A percentile compares a stretch with the other conserved stretches of the same genome.
These are phyloP conservation scores for Apeira syringaria DNA, from an alignment of 2,888 invertebrate genomes.

Conservation along the genomic window DNA sequence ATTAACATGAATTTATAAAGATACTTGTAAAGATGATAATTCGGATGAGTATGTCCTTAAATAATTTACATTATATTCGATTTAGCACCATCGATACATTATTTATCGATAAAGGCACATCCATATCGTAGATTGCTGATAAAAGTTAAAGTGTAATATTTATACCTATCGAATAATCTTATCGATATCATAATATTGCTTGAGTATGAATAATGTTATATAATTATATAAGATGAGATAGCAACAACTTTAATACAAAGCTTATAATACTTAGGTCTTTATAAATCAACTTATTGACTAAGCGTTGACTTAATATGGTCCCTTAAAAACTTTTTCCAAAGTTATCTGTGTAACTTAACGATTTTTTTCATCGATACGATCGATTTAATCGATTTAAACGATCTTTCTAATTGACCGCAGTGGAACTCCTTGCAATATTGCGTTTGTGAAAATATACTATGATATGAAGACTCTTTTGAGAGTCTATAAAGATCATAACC, in stretches of 20 bases:
- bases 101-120: conserved; percentile 21
- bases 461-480: too few relatives aligned
- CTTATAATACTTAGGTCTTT: not conserved
- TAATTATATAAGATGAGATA: not conserved
- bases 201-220: not conserved
- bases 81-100: conserved; percentile 30
- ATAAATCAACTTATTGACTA: conserved; percentile 4
- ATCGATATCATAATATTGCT: not conserved
- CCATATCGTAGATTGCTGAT: not conserved
- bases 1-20: too few relatives aligned
- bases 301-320: conserved; percentile 5
- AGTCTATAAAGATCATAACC: too few relatives aligned
- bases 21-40: too few relatives aligned
- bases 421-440: too few relatives aligned
- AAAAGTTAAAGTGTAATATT: too few relatives aligned
- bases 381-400: too few relatives aligned
- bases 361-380: too few relatives aligned
- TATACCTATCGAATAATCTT: not conserved
- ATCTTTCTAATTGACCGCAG: too few relatives aligned
- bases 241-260: not conserved
- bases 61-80: conserved; percentile 20
- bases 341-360: not conserved
- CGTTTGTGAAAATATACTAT: too few relatives aligned
- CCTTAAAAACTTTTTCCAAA: too few relatives aligned
- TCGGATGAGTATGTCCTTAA: conserved; percentile 13